A percentile compares a stretch with the other conserved stretches of the same genome.
Evolutionary conservation across 2,797 vertebrate species (phyloP).

Genomic region (Halcyon smyrnensis): DNA sequence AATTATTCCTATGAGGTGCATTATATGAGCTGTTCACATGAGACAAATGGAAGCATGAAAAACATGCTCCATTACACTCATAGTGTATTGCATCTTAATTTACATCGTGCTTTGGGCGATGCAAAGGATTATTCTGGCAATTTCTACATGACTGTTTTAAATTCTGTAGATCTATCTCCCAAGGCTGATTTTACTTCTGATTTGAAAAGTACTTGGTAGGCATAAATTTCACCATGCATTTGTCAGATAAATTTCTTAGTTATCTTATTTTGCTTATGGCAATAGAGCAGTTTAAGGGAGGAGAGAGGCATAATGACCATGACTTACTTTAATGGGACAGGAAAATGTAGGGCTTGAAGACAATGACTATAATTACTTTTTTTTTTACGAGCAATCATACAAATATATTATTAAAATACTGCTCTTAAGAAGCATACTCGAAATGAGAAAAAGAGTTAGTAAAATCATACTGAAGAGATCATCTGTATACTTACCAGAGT

Average conservation of each 20-base stretch:
- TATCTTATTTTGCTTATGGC: conserved; percentile 66
- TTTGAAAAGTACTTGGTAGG: conserved; percentile 68
- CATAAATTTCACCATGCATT: conserved; percentile 60
- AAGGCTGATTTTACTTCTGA: conserved; percentile 64
- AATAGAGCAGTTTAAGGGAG: conserved; percentile 15
- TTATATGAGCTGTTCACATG: conserved; percentile 66
- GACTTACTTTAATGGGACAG: conserved; percentile 63
- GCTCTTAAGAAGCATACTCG: conserved; percentile 32
- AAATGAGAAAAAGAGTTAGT: conserved; percentile 6
- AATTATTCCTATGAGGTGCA: conserved; percentile 71
- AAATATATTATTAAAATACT: conserved; percentile 50
- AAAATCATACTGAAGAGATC: not conserved
- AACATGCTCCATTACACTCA: conserved; percentile 73
- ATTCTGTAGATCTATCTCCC: conserved; percentile 69
- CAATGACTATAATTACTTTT: conserved; percentile 59
- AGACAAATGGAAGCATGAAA: conserved; percentile 76
- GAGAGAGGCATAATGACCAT: conserved; percentile 46
- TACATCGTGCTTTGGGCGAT: conserved; percentile 74
- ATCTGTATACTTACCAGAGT: not conserved
- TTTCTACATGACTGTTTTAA: conserved; percentile 66
- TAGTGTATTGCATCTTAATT: conserved; percentile 78
- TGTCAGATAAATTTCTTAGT: conserved; percentile 71
- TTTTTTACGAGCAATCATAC: conserved; percentile 63
- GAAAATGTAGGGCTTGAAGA: conserved; percentile 57
- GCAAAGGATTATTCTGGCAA: conserved; percentile 62